Percentiles rank a stretch among this genome's conserved stretches.
phyloP scores from a whole-genome alignment of 2,113 vertebrate genomes.

The Desmodus rotundus region DNA sequence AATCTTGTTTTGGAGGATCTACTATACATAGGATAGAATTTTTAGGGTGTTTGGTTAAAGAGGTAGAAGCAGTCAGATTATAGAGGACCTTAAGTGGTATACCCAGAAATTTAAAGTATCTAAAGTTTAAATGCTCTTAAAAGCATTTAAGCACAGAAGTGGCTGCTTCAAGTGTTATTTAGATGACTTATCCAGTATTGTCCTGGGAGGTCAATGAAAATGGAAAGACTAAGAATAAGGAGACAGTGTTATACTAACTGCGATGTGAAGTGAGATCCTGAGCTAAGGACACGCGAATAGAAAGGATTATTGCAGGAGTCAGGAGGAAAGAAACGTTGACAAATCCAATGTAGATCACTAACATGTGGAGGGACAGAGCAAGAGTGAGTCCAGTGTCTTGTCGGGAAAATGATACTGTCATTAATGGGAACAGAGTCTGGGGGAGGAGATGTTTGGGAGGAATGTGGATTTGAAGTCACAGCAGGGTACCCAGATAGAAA shows the following conservation, averaged over 20 bases:
- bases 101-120: not conserved
- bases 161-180: not conserved
- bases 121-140: not conserved
- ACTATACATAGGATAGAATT: not conserved
- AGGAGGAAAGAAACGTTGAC: not conserved
- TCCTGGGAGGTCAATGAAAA: not conserved
- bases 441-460: not conserved
- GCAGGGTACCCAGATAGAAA: not conserved
- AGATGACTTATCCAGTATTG: slow-evolving; percentile 9
- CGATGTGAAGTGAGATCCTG: not conserved
- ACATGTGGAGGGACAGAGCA: not conserved
- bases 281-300: not conserved
- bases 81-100: not conserved
- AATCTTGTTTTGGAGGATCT: not conserved
- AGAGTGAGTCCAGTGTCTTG: not conserved
- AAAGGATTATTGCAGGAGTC: not conserved
- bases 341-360: not conserved
- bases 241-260: not conserved
- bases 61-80: not conserved
- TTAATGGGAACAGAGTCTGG: slow-evolving; percentile 32
- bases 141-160: slow-evolving; percentile 25
- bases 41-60: not conserved
- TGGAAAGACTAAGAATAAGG: not conserved
- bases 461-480: not conserved
- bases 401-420: not conserved